Percentiles rank a stretch among this genome's conserved stretches.
These are phyloP conservation scores for Toxonevra muliebris DNA, from an alignment of 2,888 invertebrate species.

Conservation along the genomic window DNA sequence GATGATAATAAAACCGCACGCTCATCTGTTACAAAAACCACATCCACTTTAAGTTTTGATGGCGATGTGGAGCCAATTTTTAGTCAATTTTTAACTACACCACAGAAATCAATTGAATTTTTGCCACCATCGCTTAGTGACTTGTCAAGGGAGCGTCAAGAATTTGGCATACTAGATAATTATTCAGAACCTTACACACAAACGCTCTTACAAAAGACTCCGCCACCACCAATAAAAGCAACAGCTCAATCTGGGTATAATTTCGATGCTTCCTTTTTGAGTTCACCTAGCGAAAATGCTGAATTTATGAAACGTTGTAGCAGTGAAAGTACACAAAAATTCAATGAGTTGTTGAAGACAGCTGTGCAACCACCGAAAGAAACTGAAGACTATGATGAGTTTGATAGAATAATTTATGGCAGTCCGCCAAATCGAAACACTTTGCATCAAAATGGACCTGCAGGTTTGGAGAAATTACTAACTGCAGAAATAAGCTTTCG, in stretches of 20 bases:
- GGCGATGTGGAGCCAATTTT: slow-evolving; percentile 30
- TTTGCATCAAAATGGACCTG: slow-evolving; percentile 41
- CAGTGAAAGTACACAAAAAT: slow-evolving; percentile 43
- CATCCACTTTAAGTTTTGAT: not conserved
- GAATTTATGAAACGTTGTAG: slow-evolving; percentile 46
- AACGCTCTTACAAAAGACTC: slow-evolving; percentile 35
- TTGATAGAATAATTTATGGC: slow-evolving; percentile 55
- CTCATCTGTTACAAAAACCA: not conserved
- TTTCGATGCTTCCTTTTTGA: slow-evolving; percentile 54
- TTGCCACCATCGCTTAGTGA: slow-evolving; percentile 21
- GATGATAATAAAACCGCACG: slow-evolving; percentile 2
- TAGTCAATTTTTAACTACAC: slow-evolving; percentile 24
- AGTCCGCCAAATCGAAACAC: slow-evolving; percentile 12
- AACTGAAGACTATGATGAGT: slow-evolving; percentile 52
- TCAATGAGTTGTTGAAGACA: slow-evolving; percentile 44
- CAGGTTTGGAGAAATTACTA: slow-evolving; percentile 54
- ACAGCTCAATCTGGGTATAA: not conserved
- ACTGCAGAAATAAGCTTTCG: slow-evolving; percentile 49
- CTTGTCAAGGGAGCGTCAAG: slow-evolving; percentile 45
- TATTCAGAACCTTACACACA: slow-evolving; percentile 45
- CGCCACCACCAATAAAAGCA: not conserved
- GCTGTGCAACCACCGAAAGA: slow-evolving; percentile 15
- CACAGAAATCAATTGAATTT: slow-evolving; percentile 19
- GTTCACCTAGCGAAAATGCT: slow-evolving; percentile 43
- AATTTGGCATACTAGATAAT: slow-evolving; percentile 58